Evolutionary conservation across 1,140 invertebrate genomes (phyloP).

Genomic region (Euglossa dilemma): DNA sequence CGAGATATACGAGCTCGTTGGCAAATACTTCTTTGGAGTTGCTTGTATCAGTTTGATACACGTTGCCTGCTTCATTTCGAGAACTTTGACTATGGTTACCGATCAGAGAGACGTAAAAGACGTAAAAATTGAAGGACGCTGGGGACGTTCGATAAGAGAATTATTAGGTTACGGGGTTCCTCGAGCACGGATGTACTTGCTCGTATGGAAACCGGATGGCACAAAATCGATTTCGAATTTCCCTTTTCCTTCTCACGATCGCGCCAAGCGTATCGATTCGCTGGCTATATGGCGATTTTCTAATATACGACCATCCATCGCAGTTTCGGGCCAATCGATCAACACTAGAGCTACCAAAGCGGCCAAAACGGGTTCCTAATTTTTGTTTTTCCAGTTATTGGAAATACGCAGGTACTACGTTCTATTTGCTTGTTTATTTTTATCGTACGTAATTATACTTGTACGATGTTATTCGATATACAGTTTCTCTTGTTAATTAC

Average conservation of each 20-base stretch:
- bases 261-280: slow-evolving; percentile 23
- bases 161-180: slow-evolving; percentile 23
- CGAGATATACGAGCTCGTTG: not conserved
- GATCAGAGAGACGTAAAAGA: not conserved
- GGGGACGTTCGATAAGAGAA: not conserved
- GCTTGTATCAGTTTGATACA: too few relatives aligned
- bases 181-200: not conserved
- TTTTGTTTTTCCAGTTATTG: too few relatives aligned
- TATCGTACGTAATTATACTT: too few relatives aligned
- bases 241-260: slow-evolving; percentile 3
- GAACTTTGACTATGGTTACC: too few relatives aligned
- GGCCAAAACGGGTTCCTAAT: too few relatives aligned
- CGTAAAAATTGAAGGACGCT: slow-evolving; percentile 4
- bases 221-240: slow-evolving; percentile 51
- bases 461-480: too few relatives aligned
- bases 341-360: not conserved
- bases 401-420: too few relatives aligned
- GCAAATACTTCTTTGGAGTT: too few relatives aligned
- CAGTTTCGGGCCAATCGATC: not conserved
- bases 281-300: not conserved
- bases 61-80: not conserved
- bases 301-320: not conserved
- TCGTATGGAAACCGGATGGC: slow-evolving; percentile 19
- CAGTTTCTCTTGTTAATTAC: too few relatives aligned
- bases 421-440: too few relatives aligned